Evolutionary conservation across 2,797 vertebrate species (phyloP), one percentile per base, ranked within the genome.

Genomic region (Novumbra hubbsi): DNA sequence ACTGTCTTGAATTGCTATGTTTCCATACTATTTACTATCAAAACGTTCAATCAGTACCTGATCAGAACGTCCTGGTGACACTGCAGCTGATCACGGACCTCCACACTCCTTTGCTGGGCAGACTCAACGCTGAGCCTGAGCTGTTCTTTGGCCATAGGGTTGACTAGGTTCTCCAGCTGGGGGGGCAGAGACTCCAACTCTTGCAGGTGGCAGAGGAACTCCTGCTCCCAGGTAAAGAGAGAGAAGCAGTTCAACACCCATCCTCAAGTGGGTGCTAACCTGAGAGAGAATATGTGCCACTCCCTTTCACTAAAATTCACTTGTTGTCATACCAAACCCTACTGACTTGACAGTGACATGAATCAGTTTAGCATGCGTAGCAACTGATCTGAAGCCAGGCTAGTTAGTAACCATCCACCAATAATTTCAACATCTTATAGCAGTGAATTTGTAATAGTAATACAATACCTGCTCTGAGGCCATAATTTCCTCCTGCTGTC

Each of bases 401-500:
- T 14, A 11, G 11, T 45, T 45, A 45, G 1, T 45, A 11, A 45
- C 41, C 3, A 45, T 45, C 41, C 3, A 45, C 41, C 1, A 45
- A 45, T 45, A 9, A 45, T 7, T 1, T 45, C 41, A 45, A 45
- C 41, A 45, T 45, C 9, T 45, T 45, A 11, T 45, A 45, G 41
- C 41, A 11, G 11, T 45, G 41, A 45, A 45, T 45, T 12, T 45
- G 11, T 45, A 45, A 45, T 45, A 45, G 41, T n/a, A n/a, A 12
- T 45, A 45, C 2, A 45, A 21, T 11, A 60, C 55, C 55, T 60
- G 94, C 86, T 98, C 94, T 7, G 95, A 94, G 66, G 89, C 92
- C 89, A 98, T 94, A 89, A 98, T 97, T 50, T 97, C 96, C 1
- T 72, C 75, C 67, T 96, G 96, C 77, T 93, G 94, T 76, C 89